Percentiles rank a stretch among this genome's conserved stretches.
Conservation (phyloP, 2,113 vertebrate species). For the Gallinago media region DNA sequence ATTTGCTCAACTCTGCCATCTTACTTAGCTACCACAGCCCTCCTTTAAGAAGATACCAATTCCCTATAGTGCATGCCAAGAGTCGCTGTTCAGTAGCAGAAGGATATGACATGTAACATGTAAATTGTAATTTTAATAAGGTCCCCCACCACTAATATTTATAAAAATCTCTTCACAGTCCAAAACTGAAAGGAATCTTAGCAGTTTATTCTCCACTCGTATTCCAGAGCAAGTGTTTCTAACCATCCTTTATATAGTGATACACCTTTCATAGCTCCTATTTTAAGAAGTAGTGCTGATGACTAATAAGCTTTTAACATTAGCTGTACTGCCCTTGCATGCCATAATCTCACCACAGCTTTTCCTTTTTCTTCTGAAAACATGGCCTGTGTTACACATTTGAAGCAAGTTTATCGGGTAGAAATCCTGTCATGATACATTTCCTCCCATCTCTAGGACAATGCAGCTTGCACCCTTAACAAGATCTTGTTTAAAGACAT, state of each 20-base stretch:
- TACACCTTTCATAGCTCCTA: not conserved
- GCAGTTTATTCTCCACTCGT: not conserved
- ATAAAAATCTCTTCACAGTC: not conserved
- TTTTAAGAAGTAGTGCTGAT: not conserved
- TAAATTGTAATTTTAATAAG: not conserved
- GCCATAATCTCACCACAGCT: not conserved
- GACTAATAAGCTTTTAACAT: not conserved
- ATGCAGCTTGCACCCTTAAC: not conserved
- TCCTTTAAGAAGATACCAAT: not conserved
- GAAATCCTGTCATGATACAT: not conserved
- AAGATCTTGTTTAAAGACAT: not conserved
- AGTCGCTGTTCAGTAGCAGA: not conserved
- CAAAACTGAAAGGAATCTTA: not conserved
- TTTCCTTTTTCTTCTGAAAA: not conserved
- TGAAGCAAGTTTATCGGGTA: not conserved
- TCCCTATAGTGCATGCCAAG: not conserved
- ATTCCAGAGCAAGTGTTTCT: not conserved
- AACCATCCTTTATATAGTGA: not conserved
- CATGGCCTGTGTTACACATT: not conserved
- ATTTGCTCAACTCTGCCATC: not conserved
- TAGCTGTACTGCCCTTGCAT: not conserved
- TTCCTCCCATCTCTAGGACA: not conserved
- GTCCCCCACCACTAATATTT: not conserved
- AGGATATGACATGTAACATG: not conserved
- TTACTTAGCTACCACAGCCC: not conserved